Conservation (phyloP, 1,140 invertebrate genomes). For the Wiebesia pumilae region DNA sequence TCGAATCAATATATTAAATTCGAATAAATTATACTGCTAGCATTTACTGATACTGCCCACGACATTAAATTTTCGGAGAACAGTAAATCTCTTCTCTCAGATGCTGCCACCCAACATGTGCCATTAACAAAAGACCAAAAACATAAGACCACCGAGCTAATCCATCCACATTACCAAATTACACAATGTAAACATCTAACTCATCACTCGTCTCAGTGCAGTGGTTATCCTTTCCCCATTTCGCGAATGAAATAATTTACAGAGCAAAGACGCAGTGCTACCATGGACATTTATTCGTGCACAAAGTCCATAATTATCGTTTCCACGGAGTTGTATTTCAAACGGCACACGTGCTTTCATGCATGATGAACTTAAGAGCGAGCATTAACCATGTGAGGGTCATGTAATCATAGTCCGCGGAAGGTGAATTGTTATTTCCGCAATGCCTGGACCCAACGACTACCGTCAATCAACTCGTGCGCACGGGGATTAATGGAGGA, state of each 20-base stretch:
- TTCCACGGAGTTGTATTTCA: conserved; percentile 40
- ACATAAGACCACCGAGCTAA: background rate
- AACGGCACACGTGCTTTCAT: conserved; percentile 16
- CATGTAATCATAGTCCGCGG: conserved; percentile 29
- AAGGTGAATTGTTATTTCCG: conserved; percentile 20
- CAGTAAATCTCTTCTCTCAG: background rate
- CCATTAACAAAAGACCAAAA: conserved; percentile 19
- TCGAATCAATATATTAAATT: conserved; percentile 11
- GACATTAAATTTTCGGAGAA: conserved; percentile 11
- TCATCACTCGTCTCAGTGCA: background rate
- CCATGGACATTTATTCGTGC: background rate
- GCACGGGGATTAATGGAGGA: background rate
- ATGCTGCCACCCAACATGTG: background rate
- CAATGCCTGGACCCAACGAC: background rate
- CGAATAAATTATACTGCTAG: background rate
- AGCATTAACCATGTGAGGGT: conserved; percentile 13
- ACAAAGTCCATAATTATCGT: conserved; percentile 24
- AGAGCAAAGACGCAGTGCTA: background rate
- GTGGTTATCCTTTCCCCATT: background rate
- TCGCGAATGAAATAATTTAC: conserved; percentile 30
- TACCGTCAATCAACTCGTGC: conserved; percentile 6
- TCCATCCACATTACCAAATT: conserved; percentile 39
- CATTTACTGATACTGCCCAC: background rate
- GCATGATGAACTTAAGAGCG: background rate
- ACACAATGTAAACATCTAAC: conserved; percentile 3